phyloP scores from a whole-genome alignment of 2,888 invertebrate species.

The Peribatodes rhomboidaria region DNA sequence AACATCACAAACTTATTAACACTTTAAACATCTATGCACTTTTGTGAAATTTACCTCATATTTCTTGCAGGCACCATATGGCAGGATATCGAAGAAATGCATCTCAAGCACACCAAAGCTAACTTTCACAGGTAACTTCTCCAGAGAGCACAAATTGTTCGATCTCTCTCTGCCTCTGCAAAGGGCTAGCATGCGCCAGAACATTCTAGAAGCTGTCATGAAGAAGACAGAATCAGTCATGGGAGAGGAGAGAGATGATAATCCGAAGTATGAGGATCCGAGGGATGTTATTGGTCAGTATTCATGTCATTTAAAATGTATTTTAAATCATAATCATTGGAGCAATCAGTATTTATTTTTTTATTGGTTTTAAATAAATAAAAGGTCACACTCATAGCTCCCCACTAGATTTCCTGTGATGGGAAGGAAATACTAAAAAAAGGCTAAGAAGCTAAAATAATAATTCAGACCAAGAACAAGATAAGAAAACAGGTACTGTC shows the following conservation, averaged over 20 bases:
- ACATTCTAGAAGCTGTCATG: constrained; percentile 70
- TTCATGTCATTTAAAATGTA: background rate
- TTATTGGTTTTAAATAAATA: no score
- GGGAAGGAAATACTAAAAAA: no score
- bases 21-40: background rate
- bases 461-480: no score
- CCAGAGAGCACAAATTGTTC: constrained; percentile 60
- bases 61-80: constrained; percentile 49
- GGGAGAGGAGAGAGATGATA: constrained; percentile 56
- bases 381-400: no score
- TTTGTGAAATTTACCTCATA: constrained; percentile 17
- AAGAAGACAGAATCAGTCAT: constrained; percentile 68
- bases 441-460: no score
- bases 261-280: constrained; percentile 79
- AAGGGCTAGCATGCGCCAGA: constrained; percentile 69
- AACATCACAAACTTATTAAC: background rate
- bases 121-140: constrained; percentile 73
- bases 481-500: no score
- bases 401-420: no score
- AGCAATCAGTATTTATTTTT: background rate
- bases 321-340: background rate
- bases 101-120: constrained; percentile 60
- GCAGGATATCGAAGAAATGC: constrained; percentile 55
- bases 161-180: constrained; percentile 60
- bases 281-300: constrained; percentile 74